Percentiles rank a stretch among this genome's conserved stretches.
Evolutionary conservation across 1,140 invertebrate genomes (phyloP).

Genomic region (Bicyclus anynana): DNA sequence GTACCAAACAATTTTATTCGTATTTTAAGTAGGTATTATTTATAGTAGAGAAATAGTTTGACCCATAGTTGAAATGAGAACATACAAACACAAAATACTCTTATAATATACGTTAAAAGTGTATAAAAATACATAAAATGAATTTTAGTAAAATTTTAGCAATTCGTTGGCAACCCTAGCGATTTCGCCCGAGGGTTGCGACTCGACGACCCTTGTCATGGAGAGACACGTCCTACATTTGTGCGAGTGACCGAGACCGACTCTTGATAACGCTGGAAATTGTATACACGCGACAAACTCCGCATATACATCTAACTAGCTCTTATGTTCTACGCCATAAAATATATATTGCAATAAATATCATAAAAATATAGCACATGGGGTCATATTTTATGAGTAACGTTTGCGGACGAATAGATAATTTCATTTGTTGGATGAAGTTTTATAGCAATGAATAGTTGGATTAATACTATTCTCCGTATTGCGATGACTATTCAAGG

Average conservation of each 20-base stretch:
- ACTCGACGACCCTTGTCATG: constrained; percentile 46
- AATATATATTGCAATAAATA: background rate
- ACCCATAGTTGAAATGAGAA: no score
- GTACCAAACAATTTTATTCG: no score
- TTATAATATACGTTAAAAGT: no score
- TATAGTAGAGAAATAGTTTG: no score
- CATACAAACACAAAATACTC: no score
- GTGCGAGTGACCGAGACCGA: constrained; percentile 38
- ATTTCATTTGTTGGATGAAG: constrained; percentile 19
- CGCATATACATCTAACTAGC: background rate
- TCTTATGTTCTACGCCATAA: background rate
- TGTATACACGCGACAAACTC: background rate
- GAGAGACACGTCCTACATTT: constrained; percentile 51
- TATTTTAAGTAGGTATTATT: no score
- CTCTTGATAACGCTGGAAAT: constrained; percentile 21
- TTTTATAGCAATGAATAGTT: background rate
- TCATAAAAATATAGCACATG: background rate
- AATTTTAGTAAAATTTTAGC: background rate
- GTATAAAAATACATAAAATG: no score
- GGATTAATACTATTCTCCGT: no score
- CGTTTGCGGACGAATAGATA: constrained; percentile 17
- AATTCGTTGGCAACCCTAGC: constrained; percentile 10
- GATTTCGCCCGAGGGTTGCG: constrained; percentile 15
- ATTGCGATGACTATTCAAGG: no score
- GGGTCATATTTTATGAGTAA: constrained; percentile 24